Percentiles rank a stretch among this genome's conserved stretches.
Conservation (phyloP, 1,140 invertebrate species). For the Cherax quadricarinatus region DNA sequence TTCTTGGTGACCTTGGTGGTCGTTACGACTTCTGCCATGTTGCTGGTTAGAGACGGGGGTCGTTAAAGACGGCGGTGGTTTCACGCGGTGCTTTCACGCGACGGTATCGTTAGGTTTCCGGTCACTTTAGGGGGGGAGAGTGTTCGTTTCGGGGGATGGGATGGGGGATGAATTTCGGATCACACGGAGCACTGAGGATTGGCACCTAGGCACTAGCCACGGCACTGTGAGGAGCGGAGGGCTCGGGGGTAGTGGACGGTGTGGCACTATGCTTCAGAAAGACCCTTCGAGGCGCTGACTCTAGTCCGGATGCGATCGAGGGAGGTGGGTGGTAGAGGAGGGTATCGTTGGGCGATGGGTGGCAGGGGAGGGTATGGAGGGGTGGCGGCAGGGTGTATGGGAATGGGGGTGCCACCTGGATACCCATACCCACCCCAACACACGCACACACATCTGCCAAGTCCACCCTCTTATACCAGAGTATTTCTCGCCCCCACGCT, state of each 20-base stretch:
- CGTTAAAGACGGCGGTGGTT: no score
- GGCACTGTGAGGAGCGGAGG: not conserved
- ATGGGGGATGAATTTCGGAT: not conserved
- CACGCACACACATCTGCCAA: not conserved
- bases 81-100: no score
- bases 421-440: not conserved
- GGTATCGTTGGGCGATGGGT: no score
- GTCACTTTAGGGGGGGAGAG: no score
- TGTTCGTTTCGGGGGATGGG: no score
- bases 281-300: not conserved
- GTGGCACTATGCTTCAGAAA: not conserved
- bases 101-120: no score
- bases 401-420: not conserved
- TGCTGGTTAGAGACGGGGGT: no score
- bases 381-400: not conserved
- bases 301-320: not conserved
- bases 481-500: not conserved
- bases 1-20: not conserved
- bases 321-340: not conserved
- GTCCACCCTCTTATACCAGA: not conserved
- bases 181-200: not conserved
- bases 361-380: not conserved
- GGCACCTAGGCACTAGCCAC: not conserved
- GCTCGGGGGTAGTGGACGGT: not conserved
- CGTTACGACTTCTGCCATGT: not conserved